Evolutionary conservation across 2,113 vertebrate species (phyloP).

Genomic region (Ctenomys sociabilis): DNA sequence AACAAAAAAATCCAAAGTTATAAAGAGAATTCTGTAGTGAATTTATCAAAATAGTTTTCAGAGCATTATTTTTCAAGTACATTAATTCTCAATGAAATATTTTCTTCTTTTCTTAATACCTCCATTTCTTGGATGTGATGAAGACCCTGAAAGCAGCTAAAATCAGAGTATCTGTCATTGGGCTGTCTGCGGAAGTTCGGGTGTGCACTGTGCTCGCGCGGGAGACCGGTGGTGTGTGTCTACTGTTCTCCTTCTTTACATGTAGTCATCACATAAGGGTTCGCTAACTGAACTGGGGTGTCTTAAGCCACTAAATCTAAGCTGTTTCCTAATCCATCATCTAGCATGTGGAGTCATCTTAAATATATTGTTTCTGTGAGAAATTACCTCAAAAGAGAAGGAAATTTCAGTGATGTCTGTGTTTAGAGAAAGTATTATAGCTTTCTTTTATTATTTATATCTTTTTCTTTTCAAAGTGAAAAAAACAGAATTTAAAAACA

Average conservation of each 20-base stretch:
- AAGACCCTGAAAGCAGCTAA: constrained; percentile 94
- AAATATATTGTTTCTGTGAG: constrained; percentile 16
- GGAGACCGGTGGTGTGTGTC: constrained; percentile 94
- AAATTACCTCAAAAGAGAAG: background rate
- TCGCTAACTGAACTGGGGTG: constrained; percentile 12
- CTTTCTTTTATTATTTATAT: background rate
- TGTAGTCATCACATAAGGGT: constrained; percentile 29
- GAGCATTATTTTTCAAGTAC: constrained; percentile 22
- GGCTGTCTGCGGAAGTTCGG: constrained; percentile 96
- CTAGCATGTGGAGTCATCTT: constrained; percentile 28
- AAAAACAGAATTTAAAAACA: no score
- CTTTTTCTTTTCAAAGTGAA: no score
- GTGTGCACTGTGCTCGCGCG: constrained; percentile 95
- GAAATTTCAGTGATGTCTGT: constrained; percentile 13
- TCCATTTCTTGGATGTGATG: constrained; percentile 65
- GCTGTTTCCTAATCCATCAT: background rate
- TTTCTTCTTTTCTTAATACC: constrained; percentile 1
- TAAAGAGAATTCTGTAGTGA: constrained; percentile 5
- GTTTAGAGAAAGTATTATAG: constrained; percentile 33
- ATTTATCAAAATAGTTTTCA: constrained; percentile 48
- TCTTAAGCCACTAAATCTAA: constrained; percentile 32
- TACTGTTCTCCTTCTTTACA: constrained; percentile 56
- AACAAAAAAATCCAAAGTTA: background rate
- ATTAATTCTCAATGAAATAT: constrained; percentile 68
- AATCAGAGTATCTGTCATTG: constrained; percentile 96